These are phyloP conservation scores for Anthophora plumipes DNA, from an alignment of 2,888 invertebrate species.

Conservation along the genomic window DNA sequence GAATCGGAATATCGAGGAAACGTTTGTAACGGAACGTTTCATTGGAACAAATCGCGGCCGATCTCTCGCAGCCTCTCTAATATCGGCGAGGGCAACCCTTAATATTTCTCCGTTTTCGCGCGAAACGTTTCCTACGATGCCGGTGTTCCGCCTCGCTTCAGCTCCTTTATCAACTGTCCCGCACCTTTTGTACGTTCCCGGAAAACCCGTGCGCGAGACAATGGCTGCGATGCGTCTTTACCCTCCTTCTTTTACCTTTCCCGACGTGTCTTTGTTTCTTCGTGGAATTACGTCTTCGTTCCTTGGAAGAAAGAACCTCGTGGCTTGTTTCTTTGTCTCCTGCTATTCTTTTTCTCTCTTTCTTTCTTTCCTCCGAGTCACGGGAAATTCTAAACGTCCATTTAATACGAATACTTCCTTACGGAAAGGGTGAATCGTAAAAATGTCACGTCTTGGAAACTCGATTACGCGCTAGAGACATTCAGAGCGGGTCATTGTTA, in stretches of 20 bases:
- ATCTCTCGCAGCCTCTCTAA: slow-evolving; percentile 63
- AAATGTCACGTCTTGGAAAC: too few species aligned
- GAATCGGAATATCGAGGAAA: slow-evolving; percentile 48
- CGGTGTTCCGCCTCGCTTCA: slow-evolving; percentile 2
- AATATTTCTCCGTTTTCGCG: slow-evolving; percentile 70
- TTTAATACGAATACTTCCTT: too few species aligned
- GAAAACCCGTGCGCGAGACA: slow-evolving; percentile 29
- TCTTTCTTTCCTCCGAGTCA: too few species aligned
- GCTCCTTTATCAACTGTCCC: slow-evolving; percentile 9
- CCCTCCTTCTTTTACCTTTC: background rate
- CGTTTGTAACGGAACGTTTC: slow-evolving; percentile 53
- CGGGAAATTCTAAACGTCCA: background rate
- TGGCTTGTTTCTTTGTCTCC: background rate
- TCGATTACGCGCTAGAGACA: background rate
- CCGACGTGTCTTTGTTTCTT: background rate
- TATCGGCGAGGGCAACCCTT: slow-evolving; percentile 71
- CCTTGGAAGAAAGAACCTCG: background rate
- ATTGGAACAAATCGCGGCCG: slow-evolving; percentile 63
- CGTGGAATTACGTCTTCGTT: slow-evolving; percentile 12
- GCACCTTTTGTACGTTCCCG: slow-evolving; percentile 22
- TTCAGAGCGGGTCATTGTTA: too few species aligned
- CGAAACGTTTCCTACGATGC: slow-evolving; percentile 13
- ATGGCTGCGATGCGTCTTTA: slow-evolving; percentile 47
- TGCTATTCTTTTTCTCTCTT: slow-evolving; percentile 17
- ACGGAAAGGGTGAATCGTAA: too few species aligned